Base-by-base conservation (phyloP, 2,113 vertebrate species). In the Willisornis vidua region DNA sequence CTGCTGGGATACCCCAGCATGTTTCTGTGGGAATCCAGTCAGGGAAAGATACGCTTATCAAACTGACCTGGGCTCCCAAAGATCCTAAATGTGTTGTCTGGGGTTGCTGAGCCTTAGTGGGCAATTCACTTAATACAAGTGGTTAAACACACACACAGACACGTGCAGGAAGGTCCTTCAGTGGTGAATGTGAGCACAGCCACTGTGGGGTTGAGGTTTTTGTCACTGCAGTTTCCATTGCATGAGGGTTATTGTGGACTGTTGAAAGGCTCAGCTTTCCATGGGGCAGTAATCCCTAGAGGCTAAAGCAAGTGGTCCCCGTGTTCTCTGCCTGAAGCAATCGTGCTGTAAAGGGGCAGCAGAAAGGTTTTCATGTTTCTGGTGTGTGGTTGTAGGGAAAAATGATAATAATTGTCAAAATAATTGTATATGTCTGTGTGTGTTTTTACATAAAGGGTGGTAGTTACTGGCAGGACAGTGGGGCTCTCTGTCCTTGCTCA, bases 111-210 rank as follows among this genome's bases (percentile, higher is more conserved):
- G 83, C 75, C 37, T 62, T 39, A 6, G 19, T 14, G 54, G 22
- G 63, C 22, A 19, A 2, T 49, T 76, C 26, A 1, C 49, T n/a
- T 48, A 22, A 9, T 62, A 17, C 31, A 5, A 4, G 31, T 7
- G 46, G 31, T 66, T 85, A 22, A 78, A 37, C 59, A 33, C 62
- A 7, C 54, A 1, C 49, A 1, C 23, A 10, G 3, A 9, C 19
- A 5, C 0, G 0, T 25, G 52, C 79, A 61, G 79, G 23, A 25
- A 3, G 22, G 3, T 82, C 80, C 59, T 79, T 55, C 74, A 24
- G 84, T 1, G 0, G 22, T 5, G 33, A 49, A 4, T 0, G 6
- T 0, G 3, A 19, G 20, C 15, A 33, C 26, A 67, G 57, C 18
- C 22, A 7, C 41, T 41, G 33, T 4, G 19, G 55, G 33, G 9